Percentiles rank a stretch among this genome's conserved stretches.
Conservation (phyloP, 2,888 invertebrate species). For the Netelia virgata region DNA sequence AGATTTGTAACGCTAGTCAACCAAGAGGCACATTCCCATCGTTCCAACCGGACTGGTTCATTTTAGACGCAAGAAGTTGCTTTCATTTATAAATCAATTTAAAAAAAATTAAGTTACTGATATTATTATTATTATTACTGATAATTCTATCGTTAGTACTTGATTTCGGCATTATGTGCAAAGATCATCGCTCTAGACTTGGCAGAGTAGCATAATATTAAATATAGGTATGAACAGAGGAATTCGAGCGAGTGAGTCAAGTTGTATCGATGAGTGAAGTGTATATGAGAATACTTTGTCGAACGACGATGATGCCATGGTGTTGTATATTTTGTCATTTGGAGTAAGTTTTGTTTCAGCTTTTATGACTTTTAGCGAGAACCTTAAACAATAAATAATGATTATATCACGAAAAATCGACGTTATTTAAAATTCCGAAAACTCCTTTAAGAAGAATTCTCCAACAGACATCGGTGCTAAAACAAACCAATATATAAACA, state of each 20-base stretch:
- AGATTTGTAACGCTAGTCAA: slow-evolving; percentile 42
- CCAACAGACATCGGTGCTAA: no score
- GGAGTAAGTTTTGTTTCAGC: slow-evolving; percentile 4
- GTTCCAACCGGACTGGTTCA: not conserved
- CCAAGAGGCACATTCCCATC: slow-evolving; percentile 2
- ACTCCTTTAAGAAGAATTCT: not conserved
- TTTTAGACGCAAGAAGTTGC: not conserved
- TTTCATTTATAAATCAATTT: not conserved
- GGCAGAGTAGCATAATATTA: not conserved
- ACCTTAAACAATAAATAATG: slow-evolving; percentile 57
- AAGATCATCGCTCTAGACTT: not conserved
- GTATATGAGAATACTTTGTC: not conserved
- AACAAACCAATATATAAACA: no score
- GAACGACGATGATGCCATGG: slow-evolving; percentile 9
- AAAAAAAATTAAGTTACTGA: not conserved
- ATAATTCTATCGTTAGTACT: slow-evolving; percentile 6
- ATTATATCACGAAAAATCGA: not conserved
- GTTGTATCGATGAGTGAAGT: not conserved
- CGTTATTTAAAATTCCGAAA: not conserved
- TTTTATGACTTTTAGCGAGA: slow-evolving; percentile 43
- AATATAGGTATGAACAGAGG: slow-evolving; percentile 3
- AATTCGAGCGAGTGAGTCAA: not conserved
- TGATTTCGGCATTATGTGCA: not conserved
- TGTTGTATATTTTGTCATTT: slow-evolving; percentile 10
- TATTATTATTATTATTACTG: slow-evolving; percentile 7